Conservation (phyloP, 2,888 invertebrate genomes). For the Netelia inedita region DNA sequence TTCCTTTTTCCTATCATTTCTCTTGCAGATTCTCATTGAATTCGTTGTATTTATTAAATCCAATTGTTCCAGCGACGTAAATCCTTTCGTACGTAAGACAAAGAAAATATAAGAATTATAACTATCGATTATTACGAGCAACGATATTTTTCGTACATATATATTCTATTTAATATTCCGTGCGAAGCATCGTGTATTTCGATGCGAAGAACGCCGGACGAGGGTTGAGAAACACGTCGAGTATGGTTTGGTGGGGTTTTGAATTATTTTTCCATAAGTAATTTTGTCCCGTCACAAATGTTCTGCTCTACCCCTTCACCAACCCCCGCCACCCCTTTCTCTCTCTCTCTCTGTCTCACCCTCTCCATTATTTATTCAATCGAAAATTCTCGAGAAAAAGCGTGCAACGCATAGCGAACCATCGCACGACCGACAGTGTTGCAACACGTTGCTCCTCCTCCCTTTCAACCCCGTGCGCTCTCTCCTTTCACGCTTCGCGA, state of each 20-base stretch:
- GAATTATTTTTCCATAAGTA: constrained; percentile 56
- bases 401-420: constrained; percentile 62
- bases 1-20: background rate
- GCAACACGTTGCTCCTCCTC: constrained; percentile 29
- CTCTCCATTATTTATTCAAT: constrained; percentile 66
- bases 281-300: constrained; percentile 45
- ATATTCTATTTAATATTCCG: too few species aligned
- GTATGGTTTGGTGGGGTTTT: background rate
- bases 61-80: background rate
- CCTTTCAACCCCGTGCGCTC: constrained; percentile 13
- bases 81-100: too few species aligned
- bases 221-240: background rate
- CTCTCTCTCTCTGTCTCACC: constrained; percentile 9
- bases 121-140: background rate
- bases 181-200: too few species aligned
- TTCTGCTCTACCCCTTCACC: background rate
- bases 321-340: background rate
- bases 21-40: background rate
- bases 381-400: constrained; percentile 58
- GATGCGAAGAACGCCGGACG: background rate
- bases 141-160: too few species aligned
- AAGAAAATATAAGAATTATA: background rate
- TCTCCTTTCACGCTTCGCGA: constrained; percentile 2
- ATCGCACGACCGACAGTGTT: constrained; percentile 23
- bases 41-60: background rate